Conservation (phyloP, 2,113 vertebrate genomes). For the Eulacestoma nigropectus region DNA sequence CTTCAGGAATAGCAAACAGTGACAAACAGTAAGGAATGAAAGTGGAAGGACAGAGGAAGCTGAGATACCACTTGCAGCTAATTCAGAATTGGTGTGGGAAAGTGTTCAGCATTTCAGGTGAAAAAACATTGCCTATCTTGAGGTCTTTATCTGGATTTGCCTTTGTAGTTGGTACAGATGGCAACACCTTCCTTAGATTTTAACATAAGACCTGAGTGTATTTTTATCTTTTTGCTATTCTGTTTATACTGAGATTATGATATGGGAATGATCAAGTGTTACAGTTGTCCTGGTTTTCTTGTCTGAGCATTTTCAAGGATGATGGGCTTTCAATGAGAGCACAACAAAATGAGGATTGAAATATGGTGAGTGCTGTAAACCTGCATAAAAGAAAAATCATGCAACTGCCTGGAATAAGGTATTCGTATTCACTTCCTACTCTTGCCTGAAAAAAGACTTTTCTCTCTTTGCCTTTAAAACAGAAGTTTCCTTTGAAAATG, state of each 20-base stretch:
- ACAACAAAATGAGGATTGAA: constrained; percentile 2
- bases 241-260: not conserved
- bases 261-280: not conserved
- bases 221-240: not conserved
- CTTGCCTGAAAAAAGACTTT: not conserved
- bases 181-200: not conserved
- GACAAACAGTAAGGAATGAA: not conserved
- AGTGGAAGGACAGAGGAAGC: not conserved
- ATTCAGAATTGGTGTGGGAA: not conserved
- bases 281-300: not conserved
- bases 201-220: not conserved
- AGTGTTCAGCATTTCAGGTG: not conserved
- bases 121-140: not conserved
- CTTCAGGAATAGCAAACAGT: not conserved
- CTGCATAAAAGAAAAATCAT: not conserved
- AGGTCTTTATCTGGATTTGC: not conserved
- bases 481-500: not conserved
- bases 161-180: not conserved
- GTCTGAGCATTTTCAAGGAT: not conserved
- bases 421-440: not conserved
- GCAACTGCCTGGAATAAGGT: not conserved
- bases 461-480: not conserved
- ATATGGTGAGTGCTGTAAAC: not conserved
- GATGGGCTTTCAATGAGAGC: not conserved
- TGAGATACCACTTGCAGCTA: not conserved